Percentiles rank a stretch among this genome's conserved stretches.
phyloP scores from a whole-genome alignment of 2,888 invertebrate genomes.

The Griposia aprilina region DNA sequence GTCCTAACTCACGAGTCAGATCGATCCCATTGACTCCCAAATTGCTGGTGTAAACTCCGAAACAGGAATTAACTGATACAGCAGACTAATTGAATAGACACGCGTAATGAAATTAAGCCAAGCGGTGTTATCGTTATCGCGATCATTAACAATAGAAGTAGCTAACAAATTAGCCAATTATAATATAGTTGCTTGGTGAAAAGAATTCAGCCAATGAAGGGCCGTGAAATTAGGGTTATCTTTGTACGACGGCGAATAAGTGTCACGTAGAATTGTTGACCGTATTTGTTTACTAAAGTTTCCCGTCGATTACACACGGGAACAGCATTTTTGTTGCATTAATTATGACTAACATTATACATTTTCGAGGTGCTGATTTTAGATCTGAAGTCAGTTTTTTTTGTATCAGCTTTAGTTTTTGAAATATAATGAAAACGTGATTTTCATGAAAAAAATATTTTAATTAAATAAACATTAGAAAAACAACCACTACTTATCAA shows the following conservation, averaged over 20 bases:
- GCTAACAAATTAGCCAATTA: neutral
- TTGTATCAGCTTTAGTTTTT: too few relatives aligned
- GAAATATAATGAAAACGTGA: too few relatives aligned
- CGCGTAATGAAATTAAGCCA: neutral
- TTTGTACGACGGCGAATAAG: conserved; percentile 1
- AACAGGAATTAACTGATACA: neutral
- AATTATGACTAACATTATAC: too few relatives aligned
- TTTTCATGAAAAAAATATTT: too few relatives aligned
- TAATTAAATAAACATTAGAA: too few relatives aligned
- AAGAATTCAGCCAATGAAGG: conserved; percentile 7
- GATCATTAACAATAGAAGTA: neutral
- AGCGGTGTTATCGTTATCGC: neutral
- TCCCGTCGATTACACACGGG: neutral
- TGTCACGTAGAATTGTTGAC: conserved; percentile 2
- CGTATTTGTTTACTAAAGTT: neutral
- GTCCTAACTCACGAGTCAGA: neutral
- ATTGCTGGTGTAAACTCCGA: neutral
- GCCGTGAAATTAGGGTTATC: conserved; percentile 4
- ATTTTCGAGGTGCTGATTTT: too few relatives aligned
- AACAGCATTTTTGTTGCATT: too few relatives aligned
- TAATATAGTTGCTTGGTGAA: neutral
- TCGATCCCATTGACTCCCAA: neutral
- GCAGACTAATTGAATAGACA: neutral
- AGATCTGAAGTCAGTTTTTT: too few relatives aligned
- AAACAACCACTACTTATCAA: too few relatives aligned